Base-by-base conservation (phyloP, 2,888 invertebrate species). In the Ypsolopha scabrella region DNA sequence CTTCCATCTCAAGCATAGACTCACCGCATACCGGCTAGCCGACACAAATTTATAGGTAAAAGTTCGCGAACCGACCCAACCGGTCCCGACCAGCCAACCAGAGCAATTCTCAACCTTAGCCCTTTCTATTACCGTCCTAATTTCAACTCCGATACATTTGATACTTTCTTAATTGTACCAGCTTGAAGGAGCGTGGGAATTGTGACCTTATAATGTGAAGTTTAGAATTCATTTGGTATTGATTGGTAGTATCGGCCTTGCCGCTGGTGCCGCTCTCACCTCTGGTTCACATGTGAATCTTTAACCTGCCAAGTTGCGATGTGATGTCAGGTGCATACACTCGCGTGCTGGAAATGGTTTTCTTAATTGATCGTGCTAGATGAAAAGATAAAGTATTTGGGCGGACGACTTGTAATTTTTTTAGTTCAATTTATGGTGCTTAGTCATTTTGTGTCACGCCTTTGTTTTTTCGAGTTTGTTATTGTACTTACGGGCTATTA, bases 1-100 rank as follows among this genome's bases (percentile, higher is more conserved):
- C 37, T 47, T 10, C 33, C 14, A 10, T 33, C 11, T 46, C 13
- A 11, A 11, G n/a, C 71, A 79, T 81, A 81, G 76, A 78, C 74
- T 66, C 66, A 67, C 72, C 68, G 75, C 70, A 70, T 71, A 73
- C 74, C 74, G 67, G 68, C 75, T 68, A 71, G 74, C 75, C 80
- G 81, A 80, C 83, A 83, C 80, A 80, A 86, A 86, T 86, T 86
- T 86, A 86, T 86, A 86, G 85, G 86, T 83, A 85, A 86, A 85
- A 86, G 86, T 86, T 86, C 86, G 86, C 85, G 83, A 51, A 82
- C 82, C 81, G 74, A 70, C 57, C 74, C 65, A 76, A 85, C 83
- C 83, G 80, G 82, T 83, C 68, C 61, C 62, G 64, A 49, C 52
- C 59, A 41, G 48, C 51, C 10, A 56, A 6, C 33, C 60, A 65